Evolutionary conservation across 2,888 invertebrate genomes (phyloP), one percentile per base, ranked within the genome.

Genomic region (Limnephilus rhombicus): DNA sequence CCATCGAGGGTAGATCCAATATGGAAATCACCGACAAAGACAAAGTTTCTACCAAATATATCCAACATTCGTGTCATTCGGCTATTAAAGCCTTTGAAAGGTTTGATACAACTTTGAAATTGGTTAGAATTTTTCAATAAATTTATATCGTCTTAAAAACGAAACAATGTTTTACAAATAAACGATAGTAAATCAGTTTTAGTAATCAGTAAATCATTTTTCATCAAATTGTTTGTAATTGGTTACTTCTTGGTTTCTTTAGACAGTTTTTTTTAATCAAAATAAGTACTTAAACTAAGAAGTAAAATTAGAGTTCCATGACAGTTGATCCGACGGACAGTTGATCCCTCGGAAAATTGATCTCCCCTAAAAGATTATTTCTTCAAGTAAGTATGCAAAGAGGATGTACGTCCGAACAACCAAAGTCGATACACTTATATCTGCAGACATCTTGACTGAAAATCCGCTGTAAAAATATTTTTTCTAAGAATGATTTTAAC

Each of bases 31-130:
- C 18, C 15, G 24, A 13, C 29, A 68, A 87, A 53, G 53, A 12
- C 31, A 88, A 53, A 53, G 88, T 29, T 53, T 49, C 12, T 24
- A 37, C 24, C 18, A 49, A 85, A 88, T 88, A 34, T 88, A 88
- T 88, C 15, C 29, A 34, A 88, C 68, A 88, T 88, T 88, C 88
- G 88, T 88, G 88, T 34, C 53, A 68, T 68, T 29, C 9, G 88
- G 12, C 88, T 29, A 68, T 88, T 31, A 88, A 88, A 37, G 86
- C 34, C 82, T 82, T 68, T 68, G 68, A 68, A 68, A 68, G 68
- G 68, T 68, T 68, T 68, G 68, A n/a, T n/a, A 68, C 68, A 68
- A 68, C 68, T 68, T 68, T 68, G 68, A 68, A 68, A 68, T 68
- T 68, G 68, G 68, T 68, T 68, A 68, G 68, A 24, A 68, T 68